Evolutionary conservation across 30 jellyfish, hydroid and myxozoan species (phyloP).

Genomic region (Cassiopea xamachana): DNA sequence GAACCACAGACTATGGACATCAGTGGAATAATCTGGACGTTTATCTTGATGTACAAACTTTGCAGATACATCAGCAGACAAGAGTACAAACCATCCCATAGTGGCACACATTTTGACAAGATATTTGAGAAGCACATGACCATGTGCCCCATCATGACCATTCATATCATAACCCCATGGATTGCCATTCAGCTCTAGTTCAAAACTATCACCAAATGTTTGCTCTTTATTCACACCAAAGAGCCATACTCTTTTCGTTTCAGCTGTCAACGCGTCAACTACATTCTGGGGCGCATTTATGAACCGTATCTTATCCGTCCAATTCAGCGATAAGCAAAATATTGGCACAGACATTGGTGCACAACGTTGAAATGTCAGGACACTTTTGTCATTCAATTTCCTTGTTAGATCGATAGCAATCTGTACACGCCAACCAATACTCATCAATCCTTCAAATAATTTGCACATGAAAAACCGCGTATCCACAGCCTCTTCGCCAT

Average conservation of each 20-base stretch:
- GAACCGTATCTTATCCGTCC: slow-evolving; percentile 73
- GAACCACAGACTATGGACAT: slow-evolving; percentile 90
- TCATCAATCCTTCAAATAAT: slow-evolving; percentile 62
- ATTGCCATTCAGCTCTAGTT: slow-evolving; percentile 70
- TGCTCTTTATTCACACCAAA: slow-evolving; percentile 64
- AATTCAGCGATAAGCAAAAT: slow-evolving; percentile 69
- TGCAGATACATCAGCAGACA: slow-evolving; percentile 90
- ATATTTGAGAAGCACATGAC: slow-evolving; percentile 61
- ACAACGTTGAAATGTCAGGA: slow-evolving; percentile 66
- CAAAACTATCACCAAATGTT: slow-evolving; percentile 32
- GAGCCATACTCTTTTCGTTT: slow-evolving; percentile 61
- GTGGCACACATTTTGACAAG: slow-evolving; percentile 47
- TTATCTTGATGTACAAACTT: slow-evolving; percentile 76
- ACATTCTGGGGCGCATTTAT: slow-evolving; percentile 80
- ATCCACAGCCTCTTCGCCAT: slow-evolving; percentile 65
- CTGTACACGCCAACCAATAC: slow-evolving; percentile 73
- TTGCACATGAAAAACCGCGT: slow-evolving; percentile 65
- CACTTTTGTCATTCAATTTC: slow-evolving; percentile 75
- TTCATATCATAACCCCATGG: slow-evolving; percentile 80
- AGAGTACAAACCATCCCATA: slow-evolving; percentile 78
- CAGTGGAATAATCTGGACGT: slow-evolving; percentile 84
- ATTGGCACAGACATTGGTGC: slow-evolving; percentile 63
- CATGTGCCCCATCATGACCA: slow-evolving; percentile 83
- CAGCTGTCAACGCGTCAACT: slow-evolving; percentile 44
- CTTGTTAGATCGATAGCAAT: slow-evolving; percentile 75